Evolutionary conservation across 2,113 vertebrate genomes (phyloP).

Genomic region (Limanda limanda): DNA sequence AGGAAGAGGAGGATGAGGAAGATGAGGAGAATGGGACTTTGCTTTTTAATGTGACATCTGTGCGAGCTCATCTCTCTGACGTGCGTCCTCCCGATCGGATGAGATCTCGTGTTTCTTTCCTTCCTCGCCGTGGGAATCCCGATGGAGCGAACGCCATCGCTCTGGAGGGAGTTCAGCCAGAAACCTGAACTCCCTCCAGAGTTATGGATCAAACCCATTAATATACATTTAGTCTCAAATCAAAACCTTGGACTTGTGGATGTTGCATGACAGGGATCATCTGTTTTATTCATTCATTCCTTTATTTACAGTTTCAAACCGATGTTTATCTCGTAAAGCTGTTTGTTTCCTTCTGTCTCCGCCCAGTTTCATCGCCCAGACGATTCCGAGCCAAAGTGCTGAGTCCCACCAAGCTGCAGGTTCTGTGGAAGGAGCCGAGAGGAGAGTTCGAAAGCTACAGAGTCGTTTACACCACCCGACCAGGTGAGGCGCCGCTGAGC

Average conservation of each 20-base stretch:
- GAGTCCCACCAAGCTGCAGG: slow-evolving; percentile 62
- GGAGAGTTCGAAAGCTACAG: slow-evolving; percentile 80
- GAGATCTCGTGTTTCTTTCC: slow-evolving; percentile 22
- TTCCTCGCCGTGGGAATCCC: slow-evolving; percentile 29
- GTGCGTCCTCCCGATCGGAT: slow-evolving; percentile 49
- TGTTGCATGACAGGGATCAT: slow-evolving; percentile 32
- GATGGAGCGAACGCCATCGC: slow-evolving; percentile 51
- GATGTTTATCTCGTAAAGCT: slow-evolving; percentile 12
- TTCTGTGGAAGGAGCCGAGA: slow-evolving; percentile 82
- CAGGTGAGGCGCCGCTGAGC: slow-evolving; percentile 65
- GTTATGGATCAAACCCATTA: slow-evolving; percentile 25
- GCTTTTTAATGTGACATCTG: slow-evolving; percentile 63
- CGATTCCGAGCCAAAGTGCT: slow-evolving; percentile 77
- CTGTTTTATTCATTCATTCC: background rate
- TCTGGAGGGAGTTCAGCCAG: slow-evolving; percentile 64
- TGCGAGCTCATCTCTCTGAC: slow-evolving; percentile 50
- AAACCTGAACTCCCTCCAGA: slow-evolving; percentile 50
- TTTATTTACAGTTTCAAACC: background rate
- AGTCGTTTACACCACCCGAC: slow-evolving; percentile 66
- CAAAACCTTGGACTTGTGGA: background rate
- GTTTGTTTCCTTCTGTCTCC: background rate
- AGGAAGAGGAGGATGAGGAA: slow-evolving; percentile 44
- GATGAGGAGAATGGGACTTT: slow-evolving; percentile 68
- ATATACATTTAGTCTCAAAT: background rate
- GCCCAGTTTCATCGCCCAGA: slow-evolving; percentile 75